phyloP scores from a whole-genome alignment of 2,888 invertebrate species.

The Agrotis clavis region DNA sequence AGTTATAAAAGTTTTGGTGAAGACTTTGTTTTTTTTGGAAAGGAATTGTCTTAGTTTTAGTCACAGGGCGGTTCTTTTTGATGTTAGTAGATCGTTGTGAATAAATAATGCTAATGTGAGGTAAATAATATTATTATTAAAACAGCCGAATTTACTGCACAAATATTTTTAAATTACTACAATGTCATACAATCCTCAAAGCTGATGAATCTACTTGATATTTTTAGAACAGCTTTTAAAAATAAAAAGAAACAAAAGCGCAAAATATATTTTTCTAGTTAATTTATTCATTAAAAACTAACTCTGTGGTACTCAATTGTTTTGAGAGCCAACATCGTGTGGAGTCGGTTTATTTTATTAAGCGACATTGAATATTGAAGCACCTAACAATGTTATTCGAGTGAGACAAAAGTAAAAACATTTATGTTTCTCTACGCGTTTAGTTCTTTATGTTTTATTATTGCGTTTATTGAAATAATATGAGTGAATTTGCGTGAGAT shows the following conservation, averaged over 20 bases:
- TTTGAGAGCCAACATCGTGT: slow-evolving; percentile 46
- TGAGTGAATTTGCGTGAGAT: slow-evolving; percentile 13
- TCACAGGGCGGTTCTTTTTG: slow-evolving; percentile 16
- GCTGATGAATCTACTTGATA: neutral
- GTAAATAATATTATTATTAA: no score
- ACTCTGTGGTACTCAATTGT: slow-evolving; percentile 32
- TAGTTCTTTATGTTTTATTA: slow-evolving; percentile 33
- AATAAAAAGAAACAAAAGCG: slow-evolving; percentile 4
- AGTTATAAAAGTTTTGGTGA: slow-evolving; percentile 69
- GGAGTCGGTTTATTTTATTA: slow-evolving; percentile 49
- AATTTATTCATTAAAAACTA: slow-evolving; percentile 47
- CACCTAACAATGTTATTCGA: slow-evolving; percentile 40
- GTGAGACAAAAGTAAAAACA: slow-evolving; percentile 24
- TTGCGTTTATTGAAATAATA: slow-evolving; percentile 34
- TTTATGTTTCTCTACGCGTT: slow-evolving; percentile 19
- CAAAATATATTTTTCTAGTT: slow-evolving; percentile 15
- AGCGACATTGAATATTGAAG: slow-evolving; percentile 63
- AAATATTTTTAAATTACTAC: no score
- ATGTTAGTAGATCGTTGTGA: neutral
- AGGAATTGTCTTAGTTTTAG: slow-evolving; percentile 35
- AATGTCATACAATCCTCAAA: no score
- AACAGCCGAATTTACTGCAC: no score
- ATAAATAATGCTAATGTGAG: neutral
- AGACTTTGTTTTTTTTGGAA: slow-evolving; percentile 54
- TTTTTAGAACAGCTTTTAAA: slow-evolving; percentile 9